Percentiles rank a stretch among this genome's conserved stretches.
These are phyloP conservation scores for Gavia stellata DNA, from an alignment of 2,113 vertebrate genomes.

Conservation along the genomic window DNA sequence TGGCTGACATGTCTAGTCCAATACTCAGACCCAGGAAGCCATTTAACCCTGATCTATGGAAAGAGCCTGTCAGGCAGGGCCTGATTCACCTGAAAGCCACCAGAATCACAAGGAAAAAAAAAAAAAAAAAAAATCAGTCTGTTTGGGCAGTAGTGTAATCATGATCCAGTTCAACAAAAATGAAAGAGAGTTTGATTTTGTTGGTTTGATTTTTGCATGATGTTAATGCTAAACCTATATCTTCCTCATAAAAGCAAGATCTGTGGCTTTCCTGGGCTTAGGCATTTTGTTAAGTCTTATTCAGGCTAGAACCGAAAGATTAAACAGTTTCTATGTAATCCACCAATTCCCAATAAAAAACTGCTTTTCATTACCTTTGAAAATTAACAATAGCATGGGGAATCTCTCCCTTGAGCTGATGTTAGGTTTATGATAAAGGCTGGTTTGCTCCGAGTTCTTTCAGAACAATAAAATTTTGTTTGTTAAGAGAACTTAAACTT, in stretches of 20 bases:
- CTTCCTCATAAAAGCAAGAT: neutral
- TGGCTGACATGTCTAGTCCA: neutral
- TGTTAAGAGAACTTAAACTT: neutral
- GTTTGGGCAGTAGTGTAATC: neutral
- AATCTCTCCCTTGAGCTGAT: neutral
- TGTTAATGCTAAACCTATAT: neutral
- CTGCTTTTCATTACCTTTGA: neutral
- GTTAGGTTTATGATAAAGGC: neutral
- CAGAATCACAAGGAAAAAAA: neutral
- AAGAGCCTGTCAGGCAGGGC: neutral
- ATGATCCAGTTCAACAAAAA: neutral
- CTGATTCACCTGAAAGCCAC: neutral
- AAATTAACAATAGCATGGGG: neutral
- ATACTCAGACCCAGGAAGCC: neutral
- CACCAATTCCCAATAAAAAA: neutral
- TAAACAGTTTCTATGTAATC: neutral
- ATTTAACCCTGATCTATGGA: neutral
- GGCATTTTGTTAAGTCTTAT: neutral
- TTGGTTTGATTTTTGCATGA: neutral
- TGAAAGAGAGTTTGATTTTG: neutral
- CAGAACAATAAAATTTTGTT: neutral
- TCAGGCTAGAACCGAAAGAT: neutral
- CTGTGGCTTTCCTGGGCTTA: neutral
- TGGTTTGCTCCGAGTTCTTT: neutral
- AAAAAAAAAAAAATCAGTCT: neutral